Evolutionary conservation across 2,797 vertebrate species (phyloP).

Genomic region (Crotalus adamanteus): DNA sequence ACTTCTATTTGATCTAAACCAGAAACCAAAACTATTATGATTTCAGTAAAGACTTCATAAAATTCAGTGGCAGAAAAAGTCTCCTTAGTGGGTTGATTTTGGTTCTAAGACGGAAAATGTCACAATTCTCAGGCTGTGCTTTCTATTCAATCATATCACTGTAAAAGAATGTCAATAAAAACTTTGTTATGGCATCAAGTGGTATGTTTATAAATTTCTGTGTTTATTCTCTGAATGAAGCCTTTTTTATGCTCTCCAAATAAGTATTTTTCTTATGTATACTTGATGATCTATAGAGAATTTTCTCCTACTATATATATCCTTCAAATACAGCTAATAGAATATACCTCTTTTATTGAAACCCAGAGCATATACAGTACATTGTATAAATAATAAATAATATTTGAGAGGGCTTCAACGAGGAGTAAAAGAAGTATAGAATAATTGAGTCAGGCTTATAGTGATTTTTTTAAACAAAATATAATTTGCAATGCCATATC

Average conservation of each 20-base stretch:
- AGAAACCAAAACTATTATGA: conserved; percentile 62
- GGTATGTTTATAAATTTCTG: conserved; percentile 44
- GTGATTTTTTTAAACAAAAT: not conserved
- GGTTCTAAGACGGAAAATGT: conserved; percentile 74
- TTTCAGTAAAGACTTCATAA: conserved; percentile 68
- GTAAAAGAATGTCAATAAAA: conserved; percentile 91
- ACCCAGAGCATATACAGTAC: not conserved
- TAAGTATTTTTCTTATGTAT: not conserved
- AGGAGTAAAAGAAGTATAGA: not conserved
- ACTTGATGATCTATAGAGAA: not conserved
- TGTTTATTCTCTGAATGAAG: not conserved
- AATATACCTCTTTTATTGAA: not conserved
- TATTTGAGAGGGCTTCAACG: not conserved
- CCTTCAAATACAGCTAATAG: not conserved
- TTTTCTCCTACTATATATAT: not conserved
- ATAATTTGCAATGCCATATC: not conserved
- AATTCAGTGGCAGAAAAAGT: conserved; percentile 70
- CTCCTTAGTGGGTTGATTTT: conserved; percentile 72
- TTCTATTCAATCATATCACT: conserved; percentile 78
- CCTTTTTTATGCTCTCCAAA: not conserved
- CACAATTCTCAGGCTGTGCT: conserved; percentile 83
- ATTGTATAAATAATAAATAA: not conserved
- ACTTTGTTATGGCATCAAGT: conserved; percentile 80
- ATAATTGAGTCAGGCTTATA: not conserved
- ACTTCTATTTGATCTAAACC: conserved; percentile 64